Evolutionary conservation across 1,140 invertebrate species (phyloP).

Genomic region (Sycophila sp.): DNA sequence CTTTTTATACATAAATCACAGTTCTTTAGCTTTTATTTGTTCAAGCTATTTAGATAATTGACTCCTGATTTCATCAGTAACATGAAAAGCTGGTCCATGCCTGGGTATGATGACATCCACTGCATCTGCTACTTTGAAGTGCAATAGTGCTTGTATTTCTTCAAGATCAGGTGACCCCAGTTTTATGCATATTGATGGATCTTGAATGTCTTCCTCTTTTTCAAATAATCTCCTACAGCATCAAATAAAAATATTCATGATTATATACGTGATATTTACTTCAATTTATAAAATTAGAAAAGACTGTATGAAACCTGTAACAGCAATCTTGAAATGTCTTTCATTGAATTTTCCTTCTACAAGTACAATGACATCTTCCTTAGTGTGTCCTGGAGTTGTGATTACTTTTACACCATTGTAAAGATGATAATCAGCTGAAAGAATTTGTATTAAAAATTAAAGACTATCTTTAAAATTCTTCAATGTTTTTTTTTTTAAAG

Average conservation of each 20-base stretch:
- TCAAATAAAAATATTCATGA: constrained; percentile 40
- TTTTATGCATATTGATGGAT: constrained; percentile 80
- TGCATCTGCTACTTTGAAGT: constrained; percentile 75
- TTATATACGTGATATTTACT: background rate
- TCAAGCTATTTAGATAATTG: constrained; percentile 45
- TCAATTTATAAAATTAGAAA: background rate
- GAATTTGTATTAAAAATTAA: constrained; percentile 46
- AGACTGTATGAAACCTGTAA: constrained; percentile 71
- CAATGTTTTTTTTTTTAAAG: constrained; percentile 1
- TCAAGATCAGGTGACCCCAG: constrained; percentile 80
- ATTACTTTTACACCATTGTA: constrained; percentile 77
- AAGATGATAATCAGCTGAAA: constrained; percentile 67
- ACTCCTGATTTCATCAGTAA: constrained; percentile 52
- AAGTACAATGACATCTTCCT: constrained; percentile 84
- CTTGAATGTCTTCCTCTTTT: constrained; percentile 78
- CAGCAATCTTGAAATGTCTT: constrained; percentile 65
- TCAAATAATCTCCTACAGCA: constrained; percentile 93
- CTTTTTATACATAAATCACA: background rate
- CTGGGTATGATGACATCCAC: constrained; percentile 90
- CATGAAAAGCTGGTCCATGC: constrained; percentile 81
- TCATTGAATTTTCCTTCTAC: constrained; percentile 70
- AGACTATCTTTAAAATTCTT: background rate
- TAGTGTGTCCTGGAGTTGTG: constrained; percentile 90
- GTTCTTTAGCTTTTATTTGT: constrained; percentile 1
- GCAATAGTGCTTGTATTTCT: constrained; percentile 74